Evolutionary conservation across 2,113 vertebrate species (phyloP).

Genomic region (Phaethon lepturus): DNA sequence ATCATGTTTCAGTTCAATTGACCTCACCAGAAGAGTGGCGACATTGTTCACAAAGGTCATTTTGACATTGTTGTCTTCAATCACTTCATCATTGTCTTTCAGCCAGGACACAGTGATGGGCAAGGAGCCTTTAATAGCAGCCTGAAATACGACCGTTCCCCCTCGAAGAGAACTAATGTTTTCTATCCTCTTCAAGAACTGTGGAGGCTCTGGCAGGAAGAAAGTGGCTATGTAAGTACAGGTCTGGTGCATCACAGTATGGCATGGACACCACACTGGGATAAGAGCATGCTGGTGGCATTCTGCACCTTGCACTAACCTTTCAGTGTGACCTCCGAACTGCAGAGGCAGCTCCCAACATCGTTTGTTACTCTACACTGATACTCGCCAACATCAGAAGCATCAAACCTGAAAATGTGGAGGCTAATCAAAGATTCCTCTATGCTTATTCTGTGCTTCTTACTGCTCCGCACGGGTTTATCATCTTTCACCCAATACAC

Average conservation of each 20-base stretch:
- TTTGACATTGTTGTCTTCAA: slow-evolving; percentile 88
- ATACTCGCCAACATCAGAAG: slow-evolving; percentile 87
- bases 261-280: background rate
- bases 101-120: slow-evolving; percentile 92
- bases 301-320: slow-evolving; percentile 81
- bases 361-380: slow-evolving; percentile 91
- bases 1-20: slow-evolving; percentile 86
- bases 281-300: background rate
- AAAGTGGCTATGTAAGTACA: slow-evolving; percentile 44
- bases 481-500: slow-evolving; percentile 91
- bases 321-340: slow-evolving; percentile 88
- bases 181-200: slow-evolving; percentile 91
- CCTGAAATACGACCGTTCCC: slow-evolving; percentile 86
- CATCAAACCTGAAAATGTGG: slow-evolving; percentile 88
- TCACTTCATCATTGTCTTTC: slow-evolving; percentile 94
- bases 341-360: slow-evolving; percentile 88
- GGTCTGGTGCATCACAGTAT: background rate
- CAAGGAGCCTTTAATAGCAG: slow-evolving; percentile 89
- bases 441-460: slow-evolving; percentile 87
- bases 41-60: slow-evolving; percentile 88
- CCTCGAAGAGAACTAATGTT: slow-evolving; percentile 86
- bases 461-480: slow-evolving; percentile 88
- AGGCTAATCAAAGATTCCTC: slow-evolving; percentile 86
- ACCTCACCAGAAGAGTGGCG: slow-evolving; percentile 87
- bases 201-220: slow-evolving; percentile 87